These are phyloP conservation scores for Empidonax alnorum DNA, from an alignment of 2,113 vertebrate species.

Conservation along the genomic window DNA sequence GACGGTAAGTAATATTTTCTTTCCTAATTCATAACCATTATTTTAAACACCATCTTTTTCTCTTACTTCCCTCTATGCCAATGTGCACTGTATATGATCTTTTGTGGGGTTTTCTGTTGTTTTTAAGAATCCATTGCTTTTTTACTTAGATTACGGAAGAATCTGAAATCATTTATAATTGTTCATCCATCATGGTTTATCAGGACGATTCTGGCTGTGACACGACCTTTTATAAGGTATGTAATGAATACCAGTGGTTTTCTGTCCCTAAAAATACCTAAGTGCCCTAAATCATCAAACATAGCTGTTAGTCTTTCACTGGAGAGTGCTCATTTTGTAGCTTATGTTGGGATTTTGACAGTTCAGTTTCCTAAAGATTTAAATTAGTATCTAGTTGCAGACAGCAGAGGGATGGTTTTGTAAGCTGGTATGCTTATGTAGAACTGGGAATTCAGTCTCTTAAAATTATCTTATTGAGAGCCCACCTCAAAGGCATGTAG, in stretches of 20 bases:
- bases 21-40: not conserved
- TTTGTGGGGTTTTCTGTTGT: not conserved
- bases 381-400: not conserved
- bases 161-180: slow-evolving; percentile 97
- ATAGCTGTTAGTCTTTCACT: not conserved
- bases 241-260: not conserved
- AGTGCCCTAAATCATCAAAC: not conserved
- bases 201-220: slow-evolving; percentile 92
- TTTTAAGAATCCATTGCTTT: not conserved
- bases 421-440: not conserved
- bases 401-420: not conserved
- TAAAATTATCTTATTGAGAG: not conserved
- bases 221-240: slow-evolving; percentile 98
- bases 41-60: not conserved
- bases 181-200: slow-evolving; percentile 99
- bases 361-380: not conserved
- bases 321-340: not conserved
- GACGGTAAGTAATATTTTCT: slow-evolving; percentile 76
- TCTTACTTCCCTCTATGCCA: not conserved
- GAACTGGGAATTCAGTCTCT: not conserved
- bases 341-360: not conserved
- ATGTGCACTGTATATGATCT: not conserved
- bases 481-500: not conserved
- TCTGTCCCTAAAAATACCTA: not conserved
- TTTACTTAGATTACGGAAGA: slow-evolving; percentile 89